These are phyloP conservation scores for Elmis aenea DNA, from an alignment of 2,888 invertebrate species.

Conservation along the genomic window DNA sequence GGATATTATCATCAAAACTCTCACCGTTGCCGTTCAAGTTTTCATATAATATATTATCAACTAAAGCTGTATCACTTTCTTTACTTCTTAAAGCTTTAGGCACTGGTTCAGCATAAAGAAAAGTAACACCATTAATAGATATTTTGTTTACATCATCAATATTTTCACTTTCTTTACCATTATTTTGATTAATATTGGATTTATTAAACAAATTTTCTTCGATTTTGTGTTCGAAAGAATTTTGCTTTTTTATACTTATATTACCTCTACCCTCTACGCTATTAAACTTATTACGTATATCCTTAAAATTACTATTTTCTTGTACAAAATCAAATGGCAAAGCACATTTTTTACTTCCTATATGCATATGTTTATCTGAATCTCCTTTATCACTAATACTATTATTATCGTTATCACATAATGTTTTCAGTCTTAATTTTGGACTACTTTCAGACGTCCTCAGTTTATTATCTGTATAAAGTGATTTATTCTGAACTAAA, in stretches of 20 bases:
- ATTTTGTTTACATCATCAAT: conserved; percentile 16
- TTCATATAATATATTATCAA: neutral
- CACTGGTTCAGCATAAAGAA: conserved; percentile 39
- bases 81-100: conserved; percentile 36
- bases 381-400: too few species aligned
- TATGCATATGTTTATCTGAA: neutral
- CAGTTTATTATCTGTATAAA: conserved; percentile 14
- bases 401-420: too few species aligned
- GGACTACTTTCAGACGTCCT: neutral
- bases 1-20: conserved; percentile 22
- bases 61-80: conserved; percentile 10
- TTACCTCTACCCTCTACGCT: conserved; percentile 11
- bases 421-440: neutral
- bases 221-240: conserved; percentile 3
- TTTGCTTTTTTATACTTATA: conserved; percentile 5
- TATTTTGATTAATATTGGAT: conserved; percentile 22
- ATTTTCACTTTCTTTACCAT: conserved; percentile 23
- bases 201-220: too few species aligned
- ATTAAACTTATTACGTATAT: conserved; percentile 34
- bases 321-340: too few species aligned
- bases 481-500: conserved; percentile 15
- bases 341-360: conserved; percentile 29
- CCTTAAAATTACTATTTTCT: conserved; percentile 35
- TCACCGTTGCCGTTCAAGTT: conserved; percentile 3
- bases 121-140: conserved; percentile 22